These are phyloP conservation scores for Egretta garzetta DNA, from an alignment of 2,113 vertebrate genomes.

Conservation along the genomic window DNA sequence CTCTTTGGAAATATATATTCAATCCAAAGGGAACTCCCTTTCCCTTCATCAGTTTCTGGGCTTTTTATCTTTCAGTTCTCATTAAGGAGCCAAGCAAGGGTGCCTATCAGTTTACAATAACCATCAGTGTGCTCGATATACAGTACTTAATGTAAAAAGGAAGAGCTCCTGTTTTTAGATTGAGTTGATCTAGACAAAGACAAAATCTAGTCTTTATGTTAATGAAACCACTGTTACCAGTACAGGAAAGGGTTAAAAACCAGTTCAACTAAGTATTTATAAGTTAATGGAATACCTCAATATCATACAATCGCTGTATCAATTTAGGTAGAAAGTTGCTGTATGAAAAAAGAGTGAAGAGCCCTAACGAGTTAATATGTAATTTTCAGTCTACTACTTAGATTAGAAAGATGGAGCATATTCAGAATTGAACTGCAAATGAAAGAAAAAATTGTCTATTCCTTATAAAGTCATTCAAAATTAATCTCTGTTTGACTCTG, in stretches of 20 bases:
- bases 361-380: background rate
- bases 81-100: background rate
- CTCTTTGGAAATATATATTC: background rate
- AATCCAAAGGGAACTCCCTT: background rate
- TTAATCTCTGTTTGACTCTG: background rate
- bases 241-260: background rate
- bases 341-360: background rate
- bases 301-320: background rate
- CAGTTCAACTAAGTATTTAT: background rate
- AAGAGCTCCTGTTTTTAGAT: background rate
- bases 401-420: background rate
- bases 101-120: background rate
- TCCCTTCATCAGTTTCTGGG: background rate
- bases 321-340: background rate
- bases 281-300: background rate
- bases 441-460: background rate
- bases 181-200: background rate
- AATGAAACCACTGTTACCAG: background rate
- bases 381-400: background rate
- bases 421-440: background rate
- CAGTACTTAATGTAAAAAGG: background rate
- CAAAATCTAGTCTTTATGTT: background rate
- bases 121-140: background rate
- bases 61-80: background rate
- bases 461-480: background rate